phyloP scores from a whole-genome alignment of 2,113 vertebrate species.

The Orthonyx spaldingii region DNA sequence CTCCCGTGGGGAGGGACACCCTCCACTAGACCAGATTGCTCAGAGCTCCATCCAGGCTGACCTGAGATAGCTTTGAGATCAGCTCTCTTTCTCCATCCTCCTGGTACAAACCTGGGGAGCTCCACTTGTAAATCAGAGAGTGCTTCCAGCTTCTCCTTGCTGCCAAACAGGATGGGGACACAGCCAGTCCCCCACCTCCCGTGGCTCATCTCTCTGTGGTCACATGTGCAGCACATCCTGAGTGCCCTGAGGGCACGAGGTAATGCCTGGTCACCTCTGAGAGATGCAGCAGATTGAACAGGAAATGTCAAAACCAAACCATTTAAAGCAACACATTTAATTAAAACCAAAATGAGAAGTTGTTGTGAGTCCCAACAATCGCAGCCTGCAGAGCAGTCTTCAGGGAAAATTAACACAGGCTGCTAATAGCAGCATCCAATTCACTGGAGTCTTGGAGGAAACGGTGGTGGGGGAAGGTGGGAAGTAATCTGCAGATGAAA shows the following conservation, averaged over 20 bases:
- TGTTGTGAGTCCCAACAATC: conserved; percentile 36
- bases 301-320: conserved; percentile 63
- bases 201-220: background rate
- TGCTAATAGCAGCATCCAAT: conserved; percentile 67
- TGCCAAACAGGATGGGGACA: background rate
- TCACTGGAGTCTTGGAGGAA: conserved; percentile 18
- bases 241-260: background rate
- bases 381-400: conserved; percentile 46
- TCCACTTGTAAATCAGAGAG: background rate
- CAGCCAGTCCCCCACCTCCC: background rate
- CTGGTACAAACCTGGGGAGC: background rate
- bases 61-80: background rate
- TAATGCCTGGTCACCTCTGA: conserved; percentile 21
- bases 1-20: background rate
- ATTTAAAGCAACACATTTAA: conserved; percentile 73
- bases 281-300: conserved; percentile 38
- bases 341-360: conserved; percentile 73
- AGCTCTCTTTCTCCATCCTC: background rate
- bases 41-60: background rate
- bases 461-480: background rate
- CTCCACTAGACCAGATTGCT: background rate
- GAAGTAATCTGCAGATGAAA: conserved; percentile 62
- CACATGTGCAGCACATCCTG: background rate
- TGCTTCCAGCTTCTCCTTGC: background rate
- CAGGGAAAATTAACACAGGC: conserved; percentile 62